Conservation (phyloP, 2,113 vertebrate species). For the Micronisus gabar region DNA sequence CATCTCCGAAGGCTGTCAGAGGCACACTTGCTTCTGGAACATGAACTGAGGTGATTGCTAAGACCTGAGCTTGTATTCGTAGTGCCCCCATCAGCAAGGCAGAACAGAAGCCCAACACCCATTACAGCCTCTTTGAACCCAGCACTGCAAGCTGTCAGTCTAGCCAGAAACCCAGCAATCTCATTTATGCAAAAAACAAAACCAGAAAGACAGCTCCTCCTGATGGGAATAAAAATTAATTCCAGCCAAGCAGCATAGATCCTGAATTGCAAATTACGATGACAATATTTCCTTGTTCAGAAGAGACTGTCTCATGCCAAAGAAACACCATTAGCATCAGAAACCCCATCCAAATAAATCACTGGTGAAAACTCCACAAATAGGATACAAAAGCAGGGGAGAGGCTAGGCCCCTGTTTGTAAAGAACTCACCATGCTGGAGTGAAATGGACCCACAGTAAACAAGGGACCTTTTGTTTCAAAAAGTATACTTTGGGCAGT, state of each 20-base stretch:
- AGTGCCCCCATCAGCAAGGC: neutral
- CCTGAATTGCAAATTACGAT: neutral
- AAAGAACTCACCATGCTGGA: neutral
- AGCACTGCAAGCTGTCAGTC: neutral
- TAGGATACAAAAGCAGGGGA: neutral
- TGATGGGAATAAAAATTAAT: slow-evolving; percentile 33
- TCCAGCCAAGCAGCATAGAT: neutral
- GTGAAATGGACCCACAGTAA: neutral
- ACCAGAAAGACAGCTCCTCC: slow-evolving; percentile 7
- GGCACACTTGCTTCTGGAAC: neutral
- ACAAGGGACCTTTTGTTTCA: neutral
- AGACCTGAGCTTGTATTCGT: neutral
- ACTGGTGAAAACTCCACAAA: neutral
- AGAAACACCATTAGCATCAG: neutral
- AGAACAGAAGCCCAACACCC: neutral
- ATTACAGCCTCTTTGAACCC: neutral
- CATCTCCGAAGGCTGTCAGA: neutral
- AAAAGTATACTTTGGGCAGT: neutral
- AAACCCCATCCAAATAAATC: neutral
- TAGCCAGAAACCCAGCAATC: neutral
- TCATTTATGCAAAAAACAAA: slow-evolving; percentile 16
- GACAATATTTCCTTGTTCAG: slow-evolving; percentile 18
- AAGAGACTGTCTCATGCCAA: neutral
- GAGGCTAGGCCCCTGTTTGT: neutral
- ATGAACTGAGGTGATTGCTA: neutral